phyloP scores from a whole-genome alignment of 92 coral and sea anemone species.

The Anthopleura xanthogrammica region DNA sequence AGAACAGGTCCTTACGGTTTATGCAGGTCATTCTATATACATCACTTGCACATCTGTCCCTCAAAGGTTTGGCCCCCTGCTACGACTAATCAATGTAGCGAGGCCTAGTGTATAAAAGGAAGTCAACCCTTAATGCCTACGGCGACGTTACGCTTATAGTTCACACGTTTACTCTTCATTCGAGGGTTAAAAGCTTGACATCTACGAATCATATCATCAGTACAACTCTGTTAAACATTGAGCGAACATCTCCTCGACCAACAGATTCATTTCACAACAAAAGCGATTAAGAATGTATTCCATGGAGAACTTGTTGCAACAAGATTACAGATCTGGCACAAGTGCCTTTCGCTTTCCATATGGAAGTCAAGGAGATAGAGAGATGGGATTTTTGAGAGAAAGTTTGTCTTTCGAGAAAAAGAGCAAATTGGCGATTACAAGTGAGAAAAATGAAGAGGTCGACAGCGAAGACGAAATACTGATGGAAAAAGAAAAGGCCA shows the following conservation, averaged over 20 bases:
- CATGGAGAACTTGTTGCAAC: constrained; percentile 44
- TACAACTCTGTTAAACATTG: constrained; percentile 8
- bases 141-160: constrained; percentile 37
- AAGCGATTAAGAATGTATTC: constrained; percentile 24
- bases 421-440: constrained; percentile 23
- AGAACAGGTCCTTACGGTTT: constrained; percentile 21
- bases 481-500: constrained; percentile 20
- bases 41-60: constrained; percentile 77
- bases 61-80: constrained; percentile 77
- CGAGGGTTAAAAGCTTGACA: constrained; percentile 41
- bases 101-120: constrained; percentile 59
- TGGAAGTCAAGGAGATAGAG: constrained; percentile 48
- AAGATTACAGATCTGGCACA: constrained; percentile 40
- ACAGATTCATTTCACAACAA: not conserved
- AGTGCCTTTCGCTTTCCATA: constrained; percentile 59
- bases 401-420: constrained; percentile 19
- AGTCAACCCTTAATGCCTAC: constrained; percentile 58
- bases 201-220: constrained; percentile 26
- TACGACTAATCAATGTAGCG: constrained; percentile 72
- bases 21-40: constrained; percentile 43
- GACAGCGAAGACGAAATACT: constrained; percentile 16
- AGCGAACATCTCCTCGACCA: constrained; percentile 32
- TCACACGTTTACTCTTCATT: constrained; percentile 38
- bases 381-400: constrained; percentile 26
- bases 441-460: constrained; percentile 2